Evolutionary conservation across 2,888 invertebrate species (phyloP), one percentile per base, ranked within the genome.

Genomic region (Synanthedon tipuliformis): DNA sequence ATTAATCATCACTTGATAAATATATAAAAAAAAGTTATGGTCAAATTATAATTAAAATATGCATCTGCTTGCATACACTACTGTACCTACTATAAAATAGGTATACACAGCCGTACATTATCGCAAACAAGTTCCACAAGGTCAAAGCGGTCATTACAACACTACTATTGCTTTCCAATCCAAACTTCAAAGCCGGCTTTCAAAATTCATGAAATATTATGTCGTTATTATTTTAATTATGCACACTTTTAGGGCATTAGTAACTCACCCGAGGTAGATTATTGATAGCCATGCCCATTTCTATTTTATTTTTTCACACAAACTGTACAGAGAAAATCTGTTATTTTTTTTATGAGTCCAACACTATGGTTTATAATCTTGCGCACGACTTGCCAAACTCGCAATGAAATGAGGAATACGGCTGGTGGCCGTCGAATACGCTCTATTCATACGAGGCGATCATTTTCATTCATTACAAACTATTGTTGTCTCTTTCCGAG

Each of bases 81-180:
- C 13, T 45, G 15, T 10, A 15, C n/a, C n/a, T n/a, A n/a, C 13
- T 45, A 4, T 45, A 15, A 45, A 18, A 12, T 16, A 23, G 5
- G 23, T 23, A 23, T 23, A 16, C 8, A 49, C 16, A 75, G 71
- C 70, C 73, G 71, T 78, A 74, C 71, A 78, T 75, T 82, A 86
- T 81, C 78, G 81, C 78, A 73, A 77, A 78, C 81, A 71, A 82
- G 86, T 86, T 84, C 72, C 81, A 85, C 87, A 87, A 87, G 86
- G 87, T 86, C 86, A 85, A 86, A 85, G 78, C 85, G 87, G 87
- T 86, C 86, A 87, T 84, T 85, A 81, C 81, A 78, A 84, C 81
- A 78, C 75, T 73, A 74, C 16, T 71, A 76, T 81, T 81, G 81
- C 84, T 87, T 86, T 86, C 85, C 81, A 83, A 81, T 77, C 51